Evolutionary conservation across 2,888 invertebrate species (phyloP).

Genomic region (Congeria kusceri): DNA sequence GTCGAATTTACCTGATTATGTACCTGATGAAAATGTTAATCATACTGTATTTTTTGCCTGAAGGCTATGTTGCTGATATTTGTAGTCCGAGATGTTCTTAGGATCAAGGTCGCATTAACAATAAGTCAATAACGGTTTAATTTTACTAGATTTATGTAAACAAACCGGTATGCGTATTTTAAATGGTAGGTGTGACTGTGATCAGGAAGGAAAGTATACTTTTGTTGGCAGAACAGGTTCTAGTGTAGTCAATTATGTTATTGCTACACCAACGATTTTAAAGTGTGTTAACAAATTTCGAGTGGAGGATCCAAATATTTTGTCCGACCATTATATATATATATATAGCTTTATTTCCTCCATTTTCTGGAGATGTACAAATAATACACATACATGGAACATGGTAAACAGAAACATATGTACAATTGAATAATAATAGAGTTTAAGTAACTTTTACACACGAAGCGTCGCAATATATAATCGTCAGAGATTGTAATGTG

Average conservation of each 20-base stretch:
- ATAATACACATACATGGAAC: no score
- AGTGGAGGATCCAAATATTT: constrained; percentile 26
- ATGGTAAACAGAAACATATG: no score
- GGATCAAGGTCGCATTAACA: constrained; percentile 9
- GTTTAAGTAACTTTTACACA: no score
- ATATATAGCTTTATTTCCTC: no score
- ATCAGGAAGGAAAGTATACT: no score
- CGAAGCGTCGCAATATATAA: no score
- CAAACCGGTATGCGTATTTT: constrained; percentile 27
- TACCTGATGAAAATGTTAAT: constrained; percentile 13
- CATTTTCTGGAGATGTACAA: no score
- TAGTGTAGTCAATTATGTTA: constrained; percentile 18
- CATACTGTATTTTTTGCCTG: constrained; percentile 23
- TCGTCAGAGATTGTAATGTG: no score
- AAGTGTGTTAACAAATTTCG: constrained; percentile 3
- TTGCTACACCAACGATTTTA: neutral
- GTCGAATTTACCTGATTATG: constrained; percentile 17
- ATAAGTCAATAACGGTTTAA: constrained; percentile 20
- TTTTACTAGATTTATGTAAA: constrained; percentile 32
- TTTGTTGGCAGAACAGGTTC: constrained; percentile 15
- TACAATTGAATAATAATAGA: no score
- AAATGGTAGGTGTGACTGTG: no score
- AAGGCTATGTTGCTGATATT: no score
- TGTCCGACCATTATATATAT: constrained; percentile 25
- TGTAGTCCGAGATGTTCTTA: no score